These are phyloP conservation scores for Ceyx margarethae DNA, from an alignment of 2,113 vertebrate species.

Conservation along the genomic window DNA sequence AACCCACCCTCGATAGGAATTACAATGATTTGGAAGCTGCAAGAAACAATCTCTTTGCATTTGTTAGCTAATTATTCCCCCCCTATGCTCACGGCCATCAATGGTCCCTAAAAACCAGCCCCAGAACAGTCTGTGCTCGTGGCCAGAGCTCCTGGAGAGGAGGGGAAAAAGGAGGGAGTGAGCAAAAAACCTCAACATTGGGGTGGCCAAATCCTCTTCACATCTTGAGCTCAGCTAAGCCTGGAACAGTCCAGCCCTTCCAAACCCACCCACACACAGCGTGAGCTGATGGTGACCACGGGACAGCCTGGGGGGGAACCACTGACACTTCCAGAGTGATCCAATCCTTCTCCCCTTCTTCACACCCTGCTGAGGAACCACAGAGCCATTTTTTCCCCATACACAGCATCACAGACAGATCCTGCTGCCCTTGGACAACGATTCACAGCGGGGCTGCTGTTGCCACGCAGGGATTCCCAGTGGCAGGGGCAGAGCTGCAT, in stretches of 20 bases:
- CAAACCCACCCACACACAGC: background rate
- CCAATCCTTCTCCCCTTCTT: background rate
- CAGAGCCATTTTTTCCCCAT: background rate
- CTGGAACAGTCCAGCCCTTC: background rate
- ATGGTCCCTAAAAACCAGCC: slow-evolving; percentile 44
- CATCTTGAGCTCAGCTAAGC: background rate
- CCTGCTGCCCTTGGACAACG: background rate
- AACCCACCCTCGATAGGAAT: slow-evolving; percentile 47
- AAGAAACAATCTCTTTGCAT: slow-evolving; percentile 57
- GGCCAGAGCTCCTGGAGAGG: slow-evolving; percentile 36
- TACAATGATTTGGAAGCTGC: slow-evolving; percentile 49
- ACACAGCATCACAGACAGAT: background rate
- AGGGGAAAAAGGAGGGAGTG: background rate
- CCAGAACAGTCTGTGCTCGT: slow-evolving; percentile 24
- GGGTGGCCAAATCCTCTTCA: background rate
- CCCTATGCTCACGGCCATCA: slow-evolving; percentile 52
- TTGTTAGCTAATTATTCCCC: slow-evolving; percentile 52
- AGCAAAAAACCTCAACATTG: background rate
- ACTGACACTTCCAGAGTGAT: background rate
- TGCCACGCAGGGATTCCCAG: background rate
- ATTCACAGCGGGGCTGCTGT: background rate
- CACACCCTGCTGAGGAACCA: background rate
- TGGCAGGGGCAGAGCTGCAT: background rate
- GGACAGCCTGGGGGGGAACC: background rate
- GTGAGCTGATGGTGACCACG: background rate